Evolutionary conservation across 2,797 vertebrate genomes (phyloP).

Genomic region (Oceanodroma leucorhoa): DNA sequence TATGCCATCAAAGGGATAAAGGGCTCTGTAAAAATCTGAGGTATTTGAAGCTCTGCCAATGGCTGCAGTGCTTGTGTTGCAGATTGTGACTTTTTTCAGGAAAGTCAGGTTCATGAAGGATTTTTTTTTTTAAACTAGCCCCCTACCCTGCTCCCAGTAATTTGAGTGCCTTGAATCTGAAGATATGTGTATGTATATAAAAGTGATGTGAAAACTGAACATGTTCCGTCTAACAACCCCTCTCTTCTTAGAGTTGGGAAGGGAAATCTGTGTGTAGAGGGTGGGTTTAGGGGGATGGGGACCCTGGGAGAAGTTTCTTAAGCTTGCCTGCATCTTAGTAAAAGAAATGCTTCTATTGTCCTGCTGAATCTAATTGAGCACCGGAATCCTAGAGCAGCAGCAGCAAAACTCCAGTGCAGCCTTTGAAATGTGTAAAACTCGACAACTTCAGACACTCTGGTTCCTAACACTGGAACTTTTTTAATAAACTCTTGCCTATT

Average conservation of each 20-base stretch:
- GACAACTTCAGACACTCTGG: not conserved
- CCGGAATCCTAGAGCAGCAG: constrained; percentile 1
- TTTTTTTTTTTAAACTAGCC: not conserved
- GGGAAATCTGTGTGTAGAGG: not conserved
- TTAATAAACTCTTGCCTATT: not conserved
- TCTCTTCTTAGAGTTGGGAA: not conserved
- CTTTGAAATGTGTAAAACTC: not conserved
- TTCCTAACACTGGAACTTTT: not conserved
- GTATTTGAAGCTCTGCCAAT: constrained; percentile 66
- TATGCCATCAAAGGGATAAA: constrained; percentile 70
- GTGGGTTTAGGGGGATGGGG: not conserved
- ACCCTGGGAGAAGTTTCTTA: constrained; percentile 8
- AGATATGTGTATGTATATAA: not conserved
- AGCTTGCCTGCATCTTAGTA: constrained; percentile 4
- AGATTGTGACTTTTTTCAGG: constrained; percentile 49
- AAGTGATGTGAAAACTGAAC: not conserved
- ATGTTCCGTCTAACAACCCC: not conserved
- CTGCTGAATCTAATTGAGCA: constrained; percentile 26
- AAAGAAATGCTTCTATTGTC: constrained; percentile 48
- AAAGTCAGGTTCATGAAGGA: constrained; percentile 41
- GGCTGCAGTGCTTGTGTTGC: constrained; percentile 44
- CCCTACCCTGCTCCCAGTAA: not conserved
- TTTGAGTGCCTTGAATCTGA: not conserved
- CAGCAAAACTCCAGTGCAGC: not conserved
- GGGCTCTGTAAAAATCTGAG: constrained; percentile 64